Base-by-base conservation (phyloP, 2,113 vertebrate species). In the Nipponia nippon region DNA sequence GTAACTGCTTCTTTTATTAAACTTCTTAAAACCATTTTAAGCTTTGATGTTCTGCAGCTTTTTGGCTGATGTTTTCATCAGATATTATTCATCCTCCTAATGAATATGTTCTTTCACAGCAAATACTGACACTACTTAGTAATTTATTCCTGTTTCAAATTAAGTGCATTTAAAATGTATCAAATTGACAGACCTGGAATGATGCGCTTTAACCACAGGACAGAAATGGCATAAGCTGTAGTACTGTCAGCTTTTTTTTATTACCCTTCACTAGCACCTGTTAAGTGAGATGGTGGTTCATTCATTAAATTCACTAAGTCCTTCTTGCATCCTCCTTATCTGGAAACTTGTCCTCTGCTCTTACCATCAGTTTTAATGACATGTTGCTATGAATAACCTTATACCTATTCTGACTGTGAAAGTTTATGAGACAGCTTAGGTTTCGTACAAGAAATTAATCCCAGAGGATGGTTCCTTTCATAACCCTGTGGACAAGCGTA, bases 1-100 rank as follows among this genome's bases (percentile, higher is more conserved):
- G 59, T 80, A 83, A 55, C 53, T 75, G 16, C 62, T 95, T 90
- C 63, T 94, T 91, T 84, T 83, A 95, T 77, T 84, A 87, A 84
- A 82, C 6, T 65, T 78, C 76, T 50, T 86, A 76, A 95, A 95
- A 46, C 6, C 9, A 38, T 83, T 90, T 86, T 61, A 76, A 77
- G 59, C 79, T 95, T 96, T 97, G 82, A 94, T 96, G 92, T 96
- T 95, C 62, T 93, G 63, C 4, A 27, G 82, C 58, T 63, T 91
- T 93, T 86, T 92, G 71, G 55, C 59, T 87, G 46, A 26, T 75
- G 42, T 79, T 95, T 96, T 86, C 83, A 77, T 91, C 76, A 81
- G 77, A 87, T 0, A 0, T 83, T 87, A 88, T 67, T 80, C 44
- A 59, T 89, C 47, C 11, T 91, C 22, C 27, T 71, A 58, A 73